Base-by-base conservation (phyloP, 2,888 invertebrate genomes). In the Cryptocephalus moraei region DNA sequence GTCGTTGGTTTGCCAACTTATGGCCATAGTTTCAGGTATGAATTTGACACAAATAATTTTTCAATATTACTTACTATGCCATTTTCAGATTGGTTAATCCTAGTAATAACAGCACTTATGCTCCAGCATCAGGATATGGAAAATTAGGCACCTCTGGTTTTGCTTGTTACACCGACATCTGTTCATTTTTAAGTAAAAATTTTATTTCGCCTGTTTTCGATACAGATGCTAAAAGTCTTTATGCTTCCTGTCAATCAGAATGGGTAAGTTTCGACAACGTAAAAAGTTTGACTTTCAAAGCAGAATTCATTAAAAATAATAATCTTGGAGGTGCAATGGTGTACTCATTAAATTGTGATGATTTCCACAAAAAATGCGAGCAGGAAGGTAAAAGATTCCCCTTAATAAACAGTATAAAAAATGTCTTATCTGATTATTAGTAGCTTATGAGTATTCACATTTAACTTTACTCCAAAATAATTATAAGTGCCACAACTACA, bases 1-100 rank as follows among this genome's bases (percentile, higher is more conserved):
- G 79, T 91, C 9, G 75, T 93, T 1, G 93, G 93, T 0, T 75
- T 93, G 59, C 92, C 94, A 6, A 87, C 89, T 0, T 94, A 91
- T 65, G 92, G 90, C 0, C 90, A 91, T 63, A 79, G 84, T 4
- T 91, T 81, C 61, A 78, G 73, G 81, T 81, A 69, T 66, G 69
- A 36, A 36, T 11, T 4, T 36, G n/a, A 36, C 12, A 2, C 12
- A 6, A 36, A 36, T 36, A 36, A 11, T 46, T 48, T 41, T 4
- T 6, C 22, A 10, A 14, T 12, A 13, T 32, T 34, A 9, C 12
- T 41, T 47, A 36, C 4, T 33, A 32, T 31, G 45, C 10, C 8
- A 32, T 38, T 58, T 62, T 12, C 49, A 79, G 79, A 38, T 71
- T 92, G 41, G 74, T 82, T 0, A 88, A 86, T 70, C 63, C 75